Percentiles rank a stretch among this genome's conserved stretches.
phyloP scores from a whole-genome alignment of 2,888 invertebrate genomes.

The Rhamnusium bicolor region DNA sequence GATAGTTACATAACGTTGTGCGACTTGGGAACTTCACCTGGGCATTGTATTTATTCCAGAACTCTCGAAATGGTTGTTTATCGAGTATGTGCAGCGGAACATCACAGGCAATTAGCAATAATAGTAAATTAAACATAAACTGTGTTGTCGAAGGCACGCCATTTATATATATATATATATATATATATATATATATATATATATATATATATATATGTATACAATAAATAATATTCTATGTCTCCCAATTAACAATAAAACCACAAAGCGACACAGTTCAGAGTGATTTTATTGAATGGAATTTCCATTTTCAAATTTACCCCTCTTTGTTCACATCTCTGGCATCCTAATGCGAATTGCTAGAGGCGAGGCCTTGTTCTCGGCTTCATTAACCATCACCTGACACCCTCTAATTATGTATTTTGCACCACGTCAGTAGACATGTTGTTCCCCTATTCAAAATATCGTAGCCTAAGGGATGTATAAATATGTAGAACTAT shows the following conservation, averaged over 20 bases:
- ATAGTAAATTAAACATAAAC: too few relatives aligned
- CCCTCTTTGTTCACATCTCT: conserved; percentile 53
- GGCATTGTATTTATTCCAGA: too few relatives aligned
- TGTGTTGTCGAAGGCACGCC: too few relatives aligned
- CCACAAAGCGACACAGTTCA: conserved; percentile 43
- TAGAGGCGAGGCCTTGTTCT: conserved; percentile 59
- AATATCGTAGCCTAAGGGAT: conserved; percentile 51
- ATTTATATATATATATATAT: too few relatives aligned
- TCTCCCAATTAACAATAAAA: conserved; percentile 19
- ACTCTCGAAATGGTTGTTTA: too few relatives aligned
- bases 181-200: too few relatives aligned
- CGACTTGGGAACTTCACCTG: too few relatives aligned
- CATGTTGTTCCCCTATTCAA: conserved; percentile 57
- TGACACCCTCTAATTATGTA: conserved; percentile 70
- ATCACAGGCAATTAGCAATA: too few relatives aligned
- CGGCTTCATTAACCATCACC: conserved; percentile 66
- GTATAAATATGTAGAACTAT: conserved; percentile 63
- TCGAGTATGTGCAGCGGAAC: too few relatives aligned
- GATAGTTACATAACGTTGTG: too few relatives aligned
- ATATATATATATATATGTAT: too few relatives aligned
- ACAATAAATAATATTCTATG: background rate
- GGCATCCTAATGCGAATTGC: conserved; percentile 55
- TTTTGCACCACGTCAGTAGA: conserved; percentile 65
- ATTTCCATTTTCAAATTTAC: conserved; percentile 58
- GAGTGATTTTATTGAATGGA: conserved; percentile 51